Conservation (phyloP, 2,113 vertebrate species). For the Tricholaema leucomelas region DNA sequence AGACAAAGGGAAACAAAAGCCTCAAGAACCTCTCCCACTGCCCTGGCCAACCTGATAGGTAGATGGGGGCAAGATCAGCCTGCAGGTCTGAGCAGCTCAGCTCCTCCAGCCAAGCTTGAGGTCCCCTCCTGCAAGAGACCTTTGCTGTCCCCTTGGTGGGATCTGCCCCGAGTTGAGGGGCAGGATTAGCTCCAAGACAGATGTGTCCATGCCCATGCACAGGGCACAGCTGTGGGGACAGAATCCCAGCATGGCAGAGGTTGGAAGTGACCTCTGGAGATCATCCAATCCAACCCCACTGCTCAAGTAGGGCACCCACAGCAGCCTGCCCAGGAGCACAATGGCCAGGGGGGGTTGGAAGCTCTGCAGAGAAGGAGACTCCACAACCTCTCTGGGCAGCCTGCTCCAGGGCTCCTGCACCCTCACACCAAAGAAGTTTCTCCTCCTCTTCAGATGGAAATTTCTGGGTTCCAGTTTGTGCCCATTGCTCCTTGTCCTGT, state of each 20-base stretch:
- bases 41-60: not conserved
- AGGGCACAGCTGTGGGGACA: too few relatives aligned
- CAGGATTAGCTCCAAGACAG: too few relatives aligned
- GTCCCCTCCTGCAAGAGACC: not conserved
- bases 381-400: too few relatives aligned
- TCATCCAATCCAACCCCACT: too few relatives aligned
- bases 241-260: not conserved
- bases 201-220: too few relatives aligned
- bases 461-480: too few relatives aligned
- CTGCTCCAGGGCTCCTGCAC: not conserved
- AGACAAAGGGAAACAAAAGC: not conserved
- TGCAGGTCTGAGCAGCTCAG: not conserved
- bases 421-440: not conserved
- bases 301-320: too few relatives aligned
- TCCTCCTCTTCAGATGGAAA: not conserved
- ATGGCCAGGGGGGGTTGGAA: too few relatives aligned
- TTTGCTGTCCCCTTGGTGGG: not conserved
- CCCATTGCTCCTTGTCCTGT: not conserved
- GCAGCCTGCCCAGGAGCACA: too few relatives aligned
- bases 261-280: too few relatives aligned
- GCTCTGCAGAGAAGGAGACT: too few relatives aligned
- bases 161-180: too few relatives aligned
- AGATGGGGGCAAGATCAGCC: not conserved
- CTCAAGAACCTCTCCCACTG: not conserved
- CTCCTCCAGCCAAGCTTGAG: rapidly evolving